phyloP scores from a whole-genome alignment of 2,113 vertebrate genomes.

The Prunella fulvescens region DNA sequence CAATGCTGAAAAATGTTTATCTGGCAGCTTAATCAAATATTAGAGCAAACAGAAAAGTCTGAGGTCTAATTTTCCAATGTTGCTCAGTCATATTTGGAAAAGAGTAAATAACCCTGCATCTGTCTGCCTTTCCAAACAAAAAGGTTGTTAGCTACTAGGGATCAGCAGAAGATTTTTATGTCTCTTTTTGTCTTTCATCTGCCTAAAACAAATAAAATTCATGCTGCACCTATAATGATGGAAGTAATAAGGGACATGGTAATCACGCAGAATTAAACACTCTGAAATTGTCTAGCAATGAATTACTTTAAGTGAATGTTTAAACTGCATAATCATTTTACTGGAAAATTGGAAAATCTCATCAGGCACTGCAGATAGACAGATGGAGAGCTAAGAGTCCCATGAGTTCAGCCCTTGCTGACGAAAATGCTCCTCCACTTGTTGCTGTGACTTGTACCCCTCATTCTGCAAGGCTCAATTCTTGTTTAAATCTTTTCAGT shows the following conservation, averaged over 20 bases:
- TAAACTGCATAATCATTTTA: not conserved
- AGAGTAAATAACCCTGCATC: not conserved
- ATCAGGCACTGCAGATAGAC: not conserved
- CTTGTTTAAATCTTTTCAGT: not conserved
- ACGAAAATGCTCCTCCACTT: not conserved
- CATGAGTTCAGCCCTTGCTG: not conserved
- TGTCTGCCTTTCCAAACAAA: not conserved
- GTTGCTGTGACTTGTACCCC: not conserved
- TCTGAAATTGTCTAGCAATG: not conserved
- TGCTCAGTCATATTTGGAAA: not conserved
- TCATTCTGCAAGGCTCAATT: not conserved
- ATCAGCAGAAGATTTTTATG: not conserved
- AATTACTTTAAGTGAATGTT: slow-evolving; percentile 19
- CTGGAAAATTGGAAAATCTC: not conserved
- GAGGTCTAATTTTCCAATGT: not conserved
- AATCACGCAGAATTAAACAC: slow-evolving; percentile 13
- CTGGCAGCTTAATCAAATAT: not conserved
- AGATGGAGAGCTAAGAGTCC: not conserved
- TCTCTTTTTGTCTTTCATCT: not conserved
- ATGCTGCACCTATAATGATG: not conserved
- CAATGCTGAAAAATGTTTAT: not conserved
- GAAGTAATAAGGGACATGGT: not conserved
- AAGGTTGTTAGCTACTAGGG: not conserved
- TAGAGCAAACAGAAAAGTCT: not conserved
- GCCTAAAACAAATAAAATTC: slow-evolving; percentile 9